A percentile compares a stretch with the other conserved stretches of the same genome.
phyloP scores from a whole-genome alignment of 1,140 invertebrate genomes.

The Dinoponera quadriceps region DNA sequence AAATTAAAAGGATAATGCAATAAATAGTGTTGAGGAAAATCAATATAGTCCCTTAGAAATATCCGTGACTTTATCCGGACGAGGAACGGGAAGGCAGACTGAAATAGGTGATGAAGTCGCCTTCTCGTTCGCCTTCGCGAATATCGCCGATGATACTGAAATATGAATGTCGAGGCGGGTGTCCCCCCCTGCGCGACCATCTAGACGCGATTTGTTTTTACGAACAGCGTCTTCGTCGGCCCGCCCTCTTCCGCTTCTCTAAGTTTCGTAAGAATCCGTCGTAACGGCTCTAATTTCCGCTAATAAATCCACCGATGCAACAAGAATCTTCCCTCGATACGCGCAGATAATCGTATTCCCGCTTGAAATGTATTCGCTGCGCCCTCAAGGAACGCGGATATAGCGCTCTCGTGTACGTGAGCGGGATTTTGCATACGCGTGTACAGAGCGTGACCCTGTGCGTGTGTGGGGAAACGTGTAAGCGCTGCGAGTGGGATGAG shows the following conservation, averaged over 20 bases:
- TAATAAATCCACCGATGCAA: constrained; percentile 81
- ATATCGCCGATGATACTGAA: constrained; percentile 13
- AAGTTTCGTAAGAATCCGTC: constrained; percentile 61
- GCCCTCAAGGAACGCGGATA: constrained; percentile 49
- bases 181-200: constrained; percentile 13
- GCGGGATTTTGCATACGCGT: constrained; percentile 49
- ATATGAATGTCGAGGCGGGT: neutral
- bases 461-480: constrained; percentile 53
- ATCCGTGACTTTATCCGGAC: neutral
- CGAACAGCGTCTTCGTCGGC: constrained; percentile 37
- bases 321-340: constrained; percentile 75
- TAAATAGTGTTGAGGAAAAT: neutral
- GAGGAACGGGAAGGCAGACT: neutral
- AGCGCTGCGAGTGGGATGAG: neutral
- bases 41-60: neutral
- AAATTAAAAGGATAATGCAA: neutral
- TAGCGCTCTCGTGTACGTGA: constrained; percentile 1
- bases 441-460: constrained; percentile 16
- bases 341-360: constrained; percentile 81
- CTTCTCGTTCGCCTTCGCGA: neutral
- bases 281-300: constrained; percentile 81
- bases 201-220: constrained; percentile 52
- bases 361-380: constrained; percentile 83
- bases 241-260: constrained; percentile 66
- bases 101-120: neutral